Evolutionary conservation across 2,113 vertebrate genomes (phyloP).

Genomic region (Donacobius atricapilla): DNA sequence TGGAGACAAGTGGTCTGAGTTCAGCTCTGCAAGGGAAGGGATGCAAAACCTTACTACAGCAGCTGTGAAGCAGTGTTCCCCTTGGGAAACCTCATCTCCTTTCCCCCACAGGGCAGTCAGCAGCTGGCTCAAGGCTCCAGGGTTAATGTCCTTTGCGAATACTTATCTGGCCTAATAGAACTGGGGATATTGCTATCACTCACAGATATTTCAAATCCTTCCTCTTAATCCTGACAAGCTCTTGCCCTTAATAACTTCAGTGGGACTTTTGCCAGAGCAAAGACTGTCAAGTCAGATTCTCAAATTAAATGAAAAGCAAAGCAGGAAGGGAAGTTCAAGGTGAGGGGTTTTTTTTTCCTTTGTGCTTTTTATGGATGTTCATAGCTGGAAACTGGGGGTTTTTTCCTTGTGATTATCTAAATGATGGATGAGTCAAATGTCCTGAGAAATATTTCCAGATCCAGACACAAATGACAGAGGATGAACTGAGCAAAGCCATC

Average conservation of each 20-base stretch:
- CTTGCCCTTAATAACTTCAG: conserved; percentile 65
- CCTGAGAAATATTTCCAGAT: conserved; percentile 29
- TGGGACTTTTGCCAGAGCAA: conserved; percentile 61
- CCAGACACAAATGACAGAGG: conserved; percentile 44
- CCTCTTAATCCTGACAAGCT: conserved; percentile 62
- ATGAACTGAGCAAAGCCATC: conserved; percentile 10
- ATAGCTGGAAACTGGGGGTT: not conserved
- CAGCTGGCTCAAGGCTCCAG: conserved; percentile 17
- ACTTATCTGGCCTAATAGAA: conserved; percentile 41
- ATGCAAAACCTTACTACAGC: not conserved
- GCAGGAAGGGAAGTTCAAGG: conserved; percentile 60
- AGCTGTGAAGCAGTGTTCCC: not conserved
- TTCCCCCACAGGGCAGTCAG: not conserved
- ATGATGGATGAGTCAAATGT: conserved; percentile 37
- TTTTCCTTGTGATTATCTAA: conserved; percentile 34
- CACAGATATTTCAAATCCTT: conserved; percentile 57
- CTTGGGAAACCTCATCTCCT: not conserved
- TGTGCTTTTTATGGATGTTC: conserved; percentile 37
- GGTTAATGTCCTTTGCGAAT: conserved; percentile 16
- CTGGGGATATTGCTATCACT: conserved; percentile 39
- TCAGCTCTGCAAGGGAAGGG: not conserved
- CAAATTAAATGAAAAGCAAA: conserved; percentile 25
- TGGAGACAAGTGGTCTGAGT: not conserved
- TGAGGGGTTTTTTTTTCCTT: not conserved
- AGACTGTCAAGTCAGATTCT: conserved; percentile 54